phyloP scores from a whole-genome alignment of 2,113 vertebrate genomes.

The Daboia siamensis region DNA sequence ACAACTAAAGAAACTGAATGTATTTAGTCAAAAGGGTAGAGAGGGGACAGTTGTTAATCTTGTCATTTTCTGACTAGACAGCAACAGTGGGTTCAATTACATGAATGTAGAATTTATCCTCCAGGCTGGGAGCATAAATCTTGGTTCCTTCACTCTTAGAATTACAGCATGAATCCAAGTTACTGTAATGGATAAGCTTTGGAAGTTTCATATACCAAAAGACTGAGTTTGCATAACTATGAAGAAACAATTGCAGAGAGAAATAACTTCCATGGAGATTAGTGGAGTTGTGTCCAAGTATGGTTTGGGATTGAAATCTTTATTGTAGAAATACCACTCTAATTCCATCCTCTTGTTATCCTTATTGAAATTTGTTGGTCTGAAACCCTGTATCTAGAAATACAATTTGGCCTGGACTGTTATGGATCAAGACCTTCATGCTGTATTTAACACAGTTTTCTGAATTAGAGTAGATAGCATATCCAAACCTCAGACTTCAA shows the following conservation, averaged over 20 bases:
- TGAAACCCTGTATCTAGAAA: background rate
- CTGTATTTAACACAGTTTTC: conserved; percentile 1
- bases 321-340: background rate
- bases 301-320: background rate
- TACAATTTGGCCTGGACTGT: conserved; percentile 10
- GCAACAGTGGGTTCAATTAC: background rate
- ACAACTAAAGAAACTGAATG: background rate
- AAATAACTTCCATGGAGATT: background rate
- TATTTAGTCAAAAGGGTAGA: background rate
- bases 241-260: background rate
- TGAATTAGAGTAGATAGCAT: background rate
- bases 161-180: background rate
- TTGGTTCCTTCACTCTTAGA: background rate
- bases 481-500: conserved; percentile 5
- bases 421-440: conserved; percentile 25
- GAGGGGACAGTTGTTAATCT: background rate
- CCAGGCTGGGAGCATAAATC: background rate
- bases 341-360: fast-evolving
- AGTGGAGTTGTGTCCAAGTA: background rate
- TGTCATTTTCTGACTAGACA: background rate
- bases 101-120: background rate
- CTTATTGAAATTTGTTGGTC: background rate
- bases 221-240: background rate
- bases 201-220: background rate
- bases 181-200: background rate